These are phyloP conservation scores for Frankliniella intonsa DNA, from an alignment of 2,888 invertebrate species.

Conservation along the genomic window DNA sequence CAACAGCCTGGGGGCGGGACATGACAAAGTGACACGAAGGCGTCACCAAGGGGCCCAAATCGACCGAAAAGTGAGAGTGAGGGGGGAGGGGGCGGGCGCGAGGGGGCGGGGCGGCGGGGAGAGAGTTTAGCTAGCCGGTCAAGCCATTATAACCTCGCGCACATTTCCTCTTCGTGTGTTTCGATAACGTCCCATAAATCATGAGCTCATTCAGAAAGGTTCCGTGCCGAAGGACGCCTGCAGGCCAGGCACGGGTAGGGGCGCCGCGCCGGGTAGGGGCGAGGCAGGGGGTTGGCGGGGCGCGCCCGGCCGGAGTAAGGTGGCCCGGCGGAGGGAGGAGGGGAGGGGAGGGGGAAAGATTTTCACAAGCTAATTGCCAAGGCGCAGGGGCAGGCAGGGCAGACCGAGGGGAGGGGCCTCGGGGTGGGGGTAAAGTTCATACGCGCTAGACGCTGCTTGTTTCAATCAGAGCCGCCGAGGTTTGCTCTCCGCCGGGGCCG, in stretches of 20 bases:
- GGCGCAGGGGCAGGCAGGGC: no score
- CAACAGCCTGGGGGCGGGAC: no score
- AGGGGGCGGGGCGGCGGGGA: no score
- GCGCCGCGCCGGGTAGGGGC: neutral
- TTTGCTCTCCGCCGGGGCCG: no score
- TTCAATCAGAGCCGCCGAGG: no score
- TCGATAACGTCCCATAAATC: slow-evolving; percentile 19
- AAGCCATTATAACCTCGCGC: slow-evolving; percentile 6
- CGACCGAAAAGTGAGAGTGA: neutral
- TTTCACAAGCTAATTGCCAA: no score
- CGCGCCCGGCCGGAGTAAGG: no score
- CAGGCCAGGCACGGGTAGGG: neutral
- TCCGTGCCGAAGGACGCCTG: slow-evolving; percentile 9
- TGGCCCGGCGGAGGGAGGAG: neutral
- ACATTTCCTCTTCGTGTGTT: slow-evolving; percentile 2
- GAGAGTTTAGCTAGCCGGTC: neutral
- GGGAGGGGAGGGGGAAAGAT: neutral
- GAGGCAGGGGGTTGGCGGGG: neutral
- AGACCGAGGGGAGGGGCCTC: no score
- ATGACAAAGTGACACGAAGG: no score
- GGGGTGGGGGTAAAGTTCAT: no score
- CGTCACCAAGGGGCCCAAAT: no score
- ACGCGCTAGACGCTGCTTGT: neutral
- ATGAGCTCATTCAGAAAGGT: slow-evolving; percentile 18
- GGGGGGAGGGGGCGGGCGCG: no score